phyloP scores from a whole-genome alignment of 2,888 invertebrate genomes.

The Drosophila infuscata region DNA sequence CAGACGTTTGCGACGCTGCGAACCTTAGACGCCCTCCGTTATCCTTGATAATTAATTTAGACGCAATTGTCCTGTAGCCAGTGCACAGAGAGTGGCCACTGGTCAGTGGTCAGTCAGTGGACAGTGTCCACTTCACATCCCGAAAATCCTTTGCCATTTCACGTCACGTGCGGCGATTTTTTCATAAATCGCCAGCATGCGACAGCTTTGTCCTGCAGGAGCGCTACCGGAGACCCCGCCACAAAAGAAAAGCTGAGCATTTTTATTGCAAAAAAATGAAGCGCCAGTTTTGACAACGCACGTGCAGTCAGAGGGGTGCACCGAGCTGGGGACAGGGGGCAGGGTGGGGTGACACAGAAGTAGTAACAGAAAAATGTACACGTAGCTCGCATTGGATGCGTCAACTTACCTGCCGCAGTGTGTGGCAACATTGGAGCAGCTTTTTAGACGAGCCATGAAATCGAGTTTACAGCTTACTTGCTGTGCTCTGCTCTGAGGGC shows the following conservation, averaged over 20 bases:
- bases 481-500: conserved; percentile 6
- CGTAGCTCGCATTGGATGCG: conserved; percentile 51
- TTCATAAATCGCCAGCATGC: conserved; percentile 73
- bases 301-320: conserved; percentile 47
- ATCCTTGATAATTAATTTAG: conserved; percentile 81
- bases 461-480: conserved; percentile 72
- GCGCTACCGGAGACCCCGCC: conserved; percentile 41
- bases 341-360: not conserved
- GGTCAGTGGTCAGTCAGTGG: not conserved
- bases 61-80: conserved; percentile 67
- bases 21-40: conserved; percentile 45
- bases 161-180: conserved; percentile 74
- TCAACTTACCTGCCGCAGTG: conserved; percentile 52
- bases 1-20: conserved; percentile 27
- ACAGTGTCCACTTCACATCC: conserved; percentile 10
- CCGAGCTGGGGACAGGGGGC: too few species aligned
- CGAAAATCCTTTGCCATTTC: conserved; percentile 64
- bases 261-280: conserved; percentile 69
- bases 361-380: conserved; percentile 37
- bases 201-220: conserved; percentile 62
- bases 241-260: conserved; percentile 30
- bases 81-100: conserved; percentile 6
- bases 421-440: conserved; percentile 48
- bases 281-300: conserved; percentile 75
- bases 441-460: conserved; percentile 69